phyloP scores from a whole-genome alignment of 2,888 invertebrate species.

The Xanthia icteritia region DNA sequence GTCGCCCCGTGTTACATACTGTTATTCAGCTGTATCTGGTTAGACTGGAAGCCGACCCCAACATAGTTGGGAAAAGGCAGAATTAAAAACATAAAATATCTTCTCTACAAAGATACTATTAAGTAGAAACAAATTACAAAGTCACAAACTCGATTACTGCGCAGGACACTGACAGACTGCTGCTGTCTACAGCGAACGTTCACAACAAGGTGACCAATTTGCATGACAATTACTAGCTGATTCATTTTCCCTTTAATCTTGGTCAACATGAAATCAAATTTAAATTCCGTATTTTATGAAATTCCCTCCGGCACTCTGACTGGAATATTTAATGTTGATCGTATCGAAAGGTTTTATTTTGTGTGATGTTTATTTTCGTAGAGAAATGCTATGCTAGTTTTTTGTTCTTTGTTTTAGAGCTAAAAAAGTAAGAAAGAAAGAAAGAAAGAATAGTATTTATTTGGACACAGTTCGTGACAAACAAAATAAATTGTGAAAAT shows the following conservation, averaged over 20 bases:
- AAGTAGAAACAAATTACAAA: constrained; percentile 25
- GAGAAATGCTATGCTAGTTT: neutral
- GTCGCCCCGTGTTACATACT: neutral
- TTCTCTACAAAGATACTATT: neutral
- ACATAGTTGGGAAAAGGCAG: neutral
- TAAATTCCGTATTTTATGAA: constrained; percentile 54
- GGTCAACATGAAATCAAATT: constrained; percentile 55
- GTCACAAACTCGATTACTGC: constrained; percentile 37
- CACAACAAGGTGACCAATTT: constrained; percentile 53
- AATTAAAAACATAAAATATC: neutral
- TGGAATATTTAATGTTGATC: constrained; percentile 23
- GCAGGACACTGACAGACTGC: constrained; percentile 22
- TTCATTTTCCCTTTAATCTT: constrained; percentile 57
- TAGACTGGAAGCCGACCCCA: neutral
- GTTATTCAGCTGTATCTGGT: neutral
- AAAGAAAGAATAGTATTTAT: too few species aligned
- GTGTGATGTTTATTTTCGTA: neutral
- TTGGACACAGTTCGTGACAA: too few species aligned
- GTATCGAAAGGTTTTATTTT: constrained; percentile 8
- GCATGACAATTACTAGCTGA: constrained; percentile 57
- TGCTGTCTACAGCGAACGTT: constrained; percentile 26
- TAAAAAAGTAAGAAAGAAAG: too few species aligned
- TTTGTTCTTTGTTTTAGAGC: neutral
- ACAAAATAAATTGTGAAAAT: too few species aligned
- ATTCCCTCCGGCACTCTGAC: constrained; percentile 26